A percentile compares a stretch with the other conserved stretches of the same genome.
These are phyloP conservation scores for Leptothorax acervorum DNA, from an alignment of 2,888 invertebrate species.

Conservation along the genomic window DNA sequence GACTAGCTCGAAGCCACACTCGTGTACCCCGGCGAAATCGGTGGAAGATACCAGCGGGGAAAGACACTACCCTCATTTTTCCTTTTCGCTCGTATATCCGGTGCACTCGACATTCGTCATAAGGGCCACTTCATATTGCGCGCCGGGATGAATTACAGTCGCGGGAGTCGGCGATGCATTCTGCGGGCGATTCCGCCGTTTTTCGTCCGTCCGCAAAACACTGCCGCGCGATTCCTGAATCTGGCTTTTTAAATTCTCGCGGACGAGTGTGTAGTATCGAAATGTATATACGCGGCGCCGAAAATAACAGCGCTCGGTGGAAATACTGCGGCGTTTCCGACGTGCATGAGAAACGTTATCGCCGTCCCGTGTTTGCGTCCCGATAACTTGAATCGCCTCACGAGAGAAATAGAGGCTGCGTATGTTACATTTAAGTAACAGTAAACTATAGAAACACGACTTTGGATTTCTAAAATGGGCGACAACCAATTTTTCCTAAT, in stretches of 20 bases:
- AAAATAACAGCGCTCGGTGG: conserved; percentile 37
- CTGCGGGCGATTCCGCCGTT: conserved; percentile 61
- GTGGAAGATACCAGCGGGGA: conserved; percentile 39
- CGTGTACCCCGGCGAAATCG: conserved; percentile 14
- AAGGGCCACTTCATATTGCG: conserved; percentile 61
- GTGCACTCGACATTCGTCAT: conserved; percentile 63
- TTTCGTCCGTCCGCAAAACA: conserved; percentile 54
- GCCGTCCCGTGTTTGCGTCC: conserved; percentile 7
- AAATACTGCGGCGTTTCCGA: conserved; percentile 23
- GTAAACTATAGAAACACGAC: not conserved
- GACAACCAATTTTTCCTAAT: not conserved
- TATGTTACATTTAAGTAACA: not conserved
- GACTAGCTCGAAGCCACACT: conserved; percentile 9
- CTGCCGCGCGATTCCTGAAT: conserved; percentile 50
- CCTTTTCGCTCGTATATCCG: conserved; percentile 13
- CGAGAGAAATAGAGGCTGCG: not conserved
- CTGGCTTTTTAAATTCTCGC: conserved; percentile 64
- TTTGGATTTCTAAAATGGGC: not conserved
- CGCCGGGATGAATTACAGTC: conserved; percentile 67
- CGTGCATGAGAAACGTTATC: conserved; percentile 28
- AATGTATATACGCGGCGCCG: conserved; percentile 18
- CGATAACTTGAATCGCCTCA: conserved; percentile 21
- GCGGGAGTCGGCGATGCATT: conserved; percentile 40
- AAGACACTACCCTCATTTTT: conserved; percentile 44
- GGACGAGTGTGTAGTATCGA: conserved; percentile 25